Evolutionary conservation across 2,113 vertebrate genomes (phyloP).

Genomic region (Phoxinus phoxinus): DNA sequence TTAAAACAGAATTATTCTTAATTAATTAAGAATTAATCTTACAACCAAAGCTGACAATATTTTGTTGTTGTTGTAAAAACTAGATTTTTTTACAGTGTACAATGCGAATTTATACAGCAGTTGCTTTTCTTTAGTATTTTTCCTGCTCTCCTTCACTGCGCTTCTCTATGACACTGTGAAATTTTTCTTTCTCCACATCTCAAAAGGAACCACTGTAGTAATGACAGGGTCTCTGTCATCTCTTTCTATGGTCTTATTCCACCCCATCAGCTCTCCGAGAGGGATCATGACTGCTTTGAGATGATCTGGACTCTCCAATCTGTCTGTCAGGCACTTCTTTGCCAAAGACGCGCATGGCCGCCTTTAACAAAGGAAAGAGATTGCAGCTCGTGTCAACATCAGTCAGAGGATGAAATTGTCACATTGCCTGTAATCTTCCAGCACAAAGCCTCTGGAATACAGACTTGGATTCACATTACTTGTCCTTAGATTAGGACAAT

Average conservation of each 20-base stretch:
- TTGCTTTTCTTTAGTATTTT: neutral
- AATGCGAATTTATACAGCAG: neutral
- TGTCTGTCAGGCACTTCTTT: constrained; percentile 59
- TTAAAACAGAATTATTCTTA: no score
- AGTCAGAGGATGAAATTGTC: constrained; percentile 65
- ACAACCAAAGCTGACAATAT: no score
- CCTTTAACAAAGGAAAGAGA: constrained; percentile 58
- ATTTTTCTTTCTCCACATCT: constrained; percentile 19
- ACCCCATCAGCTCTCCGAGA: constrained; percentile 52
- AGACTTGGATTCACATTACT: neutral
- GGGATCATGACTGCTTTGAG: constrained; percentile 37
- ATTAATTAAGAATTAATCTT: no score
- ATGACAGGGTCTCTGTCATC: constrained; percentile 39
- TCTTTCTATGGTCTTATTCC: constrained; percentile 51
- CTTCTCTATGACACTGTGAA: neutral
- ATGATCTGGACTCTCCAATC: constrained; percentile 60
- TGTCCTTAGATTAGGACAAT: constrained; percentile 61
- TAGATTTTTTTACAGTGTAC: no score
- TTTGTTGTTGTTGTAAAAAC: no score
- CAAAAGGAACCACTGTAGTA: constrained; percentile 2
- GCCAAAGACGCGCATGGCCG: constrained; percentile 56
- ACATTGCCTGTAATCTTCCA: constrained; percentile 51
- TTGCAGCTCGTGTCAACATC: constrained; percentile 62
- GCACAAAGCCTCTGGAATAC: constrained; percentile 51
- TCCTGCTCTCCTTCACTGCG: neutral